Base-by-base conservation (phyloP, 2,113 vertebrate genomes). In the Heteronetta atricapilla region DNA sequence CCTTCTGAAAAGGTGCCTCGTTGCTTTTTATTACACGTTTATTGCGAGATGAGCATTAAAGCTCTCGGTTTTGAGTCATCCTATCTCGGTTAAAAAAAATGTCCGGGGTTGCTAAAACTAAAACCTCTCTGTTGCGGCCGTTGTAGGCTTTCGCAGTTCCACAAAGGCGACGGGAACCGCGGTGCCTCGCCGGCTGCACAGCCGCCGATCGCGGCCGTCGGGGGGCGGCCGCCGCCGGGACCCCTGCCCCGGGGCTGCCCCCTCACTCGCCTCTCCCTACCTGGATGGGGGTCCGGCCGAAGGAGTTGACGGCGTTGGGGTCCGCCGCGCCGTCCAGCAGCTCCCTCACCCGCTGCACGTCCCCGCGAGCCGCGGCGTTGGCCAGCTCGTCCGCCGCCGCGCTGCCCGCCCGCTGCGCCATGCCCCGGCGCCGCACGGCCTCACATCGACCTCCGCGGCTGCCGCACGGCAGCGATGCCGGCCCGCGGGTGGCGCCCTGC, bases 281-380 rank as follows among this genome's bases (percentile, higher is more conserved):
- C 99, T 99, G 99, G 14, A 99, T 95, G 29, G 99, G 97, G 23
- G 97, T 98, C 48, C 97, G 96, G 68, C 98, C 98, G 67, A 97
- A 98, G 33, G 93, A 17, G 78, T 98, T 99, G 31, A 86, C 20
- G 3, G 95, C 94, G 92, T 98, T 99, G 80, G 98, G 97, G 82
- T 98, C 85, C 0, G 94, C 98, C 33, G 97, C 98, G 11, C 55
- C 72, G 72, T 76, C 95, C 78, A 99, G 97, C 15, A 99, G 96
- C 69, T 53, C 28, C 36, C 40, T 44, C 91, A 98, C 97, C 2
- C 11, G 75, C 13, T 68, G 95, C 38, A 96, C 72, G 80, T 98
- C 91, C 2, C 99, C 99, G 15, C 66, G 95, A 33, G 99, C 98
- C 3, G 98, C 98, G 20, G 98, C 98, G 19, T 66, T 94, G 29